Conservation (phyloP, 1,140 invertebrate species). For the Drosophila bocki region DNA sequence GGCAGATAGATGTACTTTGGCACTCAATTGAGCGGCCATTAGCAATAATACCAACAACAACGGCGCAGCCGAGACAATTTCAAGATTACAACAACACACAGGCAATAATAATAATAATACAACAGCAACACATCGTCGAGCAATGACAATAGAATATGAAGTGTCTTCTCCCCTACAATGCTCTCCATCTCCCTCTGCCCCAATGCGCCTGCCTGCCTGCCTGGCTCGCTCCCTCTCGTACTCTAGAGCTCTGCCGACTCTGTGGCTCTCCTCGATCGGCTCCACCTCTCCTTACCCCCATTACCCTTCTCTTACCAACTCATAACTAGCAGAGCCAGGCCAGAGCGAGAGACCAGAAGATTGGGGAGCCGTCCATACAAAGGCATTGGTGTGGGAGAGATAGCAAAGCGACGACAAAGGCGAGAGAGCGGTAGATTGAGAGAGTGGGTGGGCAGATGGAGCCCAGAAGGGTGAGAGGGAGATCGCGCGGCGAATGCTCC, state of each 20-base stretch:
- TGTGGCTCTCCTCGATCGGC: slow-evolving; percentile 13
- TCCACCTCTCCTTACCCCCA: background rate
- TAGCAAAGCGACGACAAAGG: slow-evolving; percentile 38
- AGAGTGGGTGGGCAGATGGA: slow-evolving; percentile 7
- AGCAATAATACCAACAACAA: slow-evolving; percentile 70
- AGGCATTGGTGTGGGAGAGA: slow-evolving; percentile 39
- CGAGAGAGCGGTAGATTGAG: slow-evolving; percentile 24
- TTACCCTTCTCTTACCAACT: background rate
- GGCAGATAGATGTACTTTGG: slow-evolving; percentile 66
- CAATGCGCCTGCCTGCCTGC: slow-evolving; percentile 23
- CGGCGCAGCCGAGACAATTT: slow-evolving; percentile 70
- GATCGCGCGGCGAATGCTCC: background rate
- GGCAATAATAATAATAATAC: slow-evolving; percentile 38
- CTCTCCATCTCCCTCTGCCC: slow-evolving; percentile 9
- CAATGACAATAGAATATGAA: slow-evolving; percentile 80
- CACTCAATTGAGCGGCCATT: slow-evolving; percentile 81
- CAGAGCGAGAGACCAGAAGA: slow-evolving; percentile 45
- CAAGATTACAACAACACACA: slow-evolving; percentile 74
- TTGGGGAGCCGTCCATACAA: slow-evolving; percentile 24
- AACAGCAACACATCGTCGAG: slow-evolving; percentile 22
- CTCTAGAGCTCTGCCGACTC: slow-evolving; percentile 4
- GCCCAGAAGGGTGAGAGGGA: slow-evolving; percentile 1
- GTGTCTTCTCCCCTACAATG: slow-evolving; percentile 40
- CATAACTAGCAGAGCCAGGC: slow-evolving; percentile 1
- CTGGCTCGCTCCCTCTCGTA: slow-evolving; percentile 15